Evolutionary conservation across 2,888 invertebrate genomes (phyloP).

Genomic region (Lepidonotus clava): DNA sequence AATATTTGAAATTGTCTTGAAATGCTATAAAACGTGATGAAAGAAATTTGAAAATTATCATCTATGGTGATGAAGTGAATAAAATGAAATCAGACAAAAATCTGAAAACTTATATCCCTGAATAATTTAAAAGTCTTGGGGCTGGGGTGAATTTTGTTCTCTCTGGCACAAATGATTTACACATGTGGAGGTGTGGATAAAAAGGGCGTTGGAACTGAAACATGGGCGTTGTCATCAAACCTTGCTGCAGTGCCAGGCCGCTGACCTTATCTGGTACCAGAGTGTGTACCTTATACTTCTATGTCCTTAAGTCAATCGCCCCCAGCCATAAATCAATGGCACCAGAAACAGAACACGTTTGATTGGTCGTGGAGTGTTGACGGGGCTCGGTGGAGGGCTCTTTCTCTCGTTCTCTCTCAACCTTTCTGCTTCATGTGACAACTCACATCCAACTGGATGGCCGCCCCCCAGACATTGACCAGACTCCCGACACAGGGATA

Average conservation of each 20-base stretch:
- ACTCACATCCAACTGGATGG: slow-evolving; percentile 15
- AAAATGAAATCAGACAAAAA: no score
- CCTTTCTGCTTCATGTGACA: slow-evolving; percentile 36
- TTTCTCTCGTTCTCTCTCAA: slow-evolving; percentile 24
- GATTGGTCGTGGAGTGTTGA: slow-evolving; percentile 34
- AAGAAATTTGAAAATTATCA: no score
- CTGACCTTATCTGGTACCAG: slow-evolving; percentile 17
- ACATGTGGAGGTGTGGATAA: background rate
- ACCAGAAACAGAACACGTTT: background rate
- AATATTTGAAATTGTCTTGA: no score
- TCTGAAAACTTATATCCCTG: no score
- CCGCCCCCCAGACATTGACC: background rate
- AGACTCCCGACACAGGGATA: slow-evolving; percentile 9
- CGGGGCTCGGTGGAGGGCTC: background rate
- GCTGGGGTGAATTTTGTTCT: no score
- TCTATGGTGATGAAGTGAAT: no score
- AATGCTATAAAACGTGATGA: no score
- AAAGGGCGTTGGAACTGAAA: background rate
- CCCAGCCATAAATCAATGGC: slow-evolving; percentile 30
- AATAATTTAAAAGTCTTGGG: no score
- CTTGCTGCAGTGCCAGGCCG: background rate
- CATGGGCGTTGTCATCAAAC: slow-evolving; percentile 37
- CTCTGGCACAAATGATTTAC: slow-evolving; percentile 29
- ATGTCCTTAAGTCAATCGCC: slow-evolving; percentile 47
- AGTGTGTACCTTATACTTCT: slow-evolving; percentile 45